Conservation (phyloP, 2,888 invertebrate species). For the Morpho helenor region DNA sequence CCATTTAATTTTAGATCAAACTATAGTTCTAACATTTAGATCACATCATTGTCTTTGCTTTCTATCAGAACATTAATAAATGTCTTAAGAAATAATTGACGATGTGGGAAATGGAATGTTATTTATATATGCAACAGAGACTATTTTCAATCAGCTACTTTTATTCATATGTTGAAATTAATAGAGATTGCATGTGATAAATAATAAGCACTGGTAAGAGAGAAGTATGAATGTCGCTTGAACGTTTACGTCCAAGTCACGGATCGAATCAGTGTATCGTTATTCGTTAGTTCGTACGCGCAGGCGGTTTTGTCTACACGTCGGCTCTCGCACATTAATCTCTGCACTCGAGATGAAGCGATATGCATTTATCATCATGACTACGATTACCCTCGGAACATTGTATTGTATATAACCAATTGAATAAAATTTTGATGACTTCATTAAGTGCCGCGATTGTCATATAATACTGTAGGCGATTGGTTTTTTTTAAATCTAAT, state of each 20-base stretch:
- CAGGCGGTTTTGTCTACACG: slow-evolving; percentile 71
- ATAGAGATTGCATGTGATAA: slow-evolving; percentile 60
- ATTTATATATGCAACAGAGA: slow-evolving; percentile 30
- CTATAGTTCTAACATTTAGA: slow-evolving; percentile 75
- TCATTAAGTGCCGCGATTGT: slow-evolving; percentile 10
- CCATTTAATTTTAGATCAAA: slow-evolving; percentile 74
- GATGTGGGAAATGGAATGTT: slow-evolving; percentile 33
- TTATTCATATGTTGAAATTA: slow-evolving; percentile 36
- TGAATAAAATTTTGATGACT: slow-evolving; percentile 54
- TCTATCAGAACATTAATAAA: slow-evolving; percentile 32
- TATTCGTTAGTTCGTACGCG: slow-evolving; percentile 43
- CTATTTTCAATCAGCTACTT: slow-evolving; percentile 13
- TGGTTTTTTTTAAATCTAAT: too few relatives aligned
- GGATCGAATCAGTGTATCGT: slow-evolving; percentile 57
- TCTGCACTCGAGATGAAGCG: slow-evolving; percentile 68
- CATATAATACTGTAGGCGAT: not conserved
- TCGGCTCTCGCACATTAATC: slow-evolving; percentile 71
- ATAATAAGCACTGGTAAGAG: slow-evolving; percentile 73
- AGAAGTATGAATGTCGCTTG: slow-evolving; percentile 61
- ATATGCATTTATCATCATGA: slow-evolving; percentile 76
- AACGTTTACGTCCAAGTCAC: slow-evolving; percentile 55
- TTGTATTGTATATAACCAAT: slow-evolving; percentile 70
- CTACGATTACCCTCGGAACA: slow-evolving; percentile 67
- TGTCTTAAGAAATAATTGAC: slow-evolving; percentile 1
- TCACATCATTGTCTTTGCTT: slow-evolving; percentile 70